A percentile compares a stretch with the other conserved stretches of the same genome.
These are phyloP conservation scores for Gavia stellata DNA, from an alignment of 2,113 vertebrate genomes.

Conservation along the genomic window DNA sequence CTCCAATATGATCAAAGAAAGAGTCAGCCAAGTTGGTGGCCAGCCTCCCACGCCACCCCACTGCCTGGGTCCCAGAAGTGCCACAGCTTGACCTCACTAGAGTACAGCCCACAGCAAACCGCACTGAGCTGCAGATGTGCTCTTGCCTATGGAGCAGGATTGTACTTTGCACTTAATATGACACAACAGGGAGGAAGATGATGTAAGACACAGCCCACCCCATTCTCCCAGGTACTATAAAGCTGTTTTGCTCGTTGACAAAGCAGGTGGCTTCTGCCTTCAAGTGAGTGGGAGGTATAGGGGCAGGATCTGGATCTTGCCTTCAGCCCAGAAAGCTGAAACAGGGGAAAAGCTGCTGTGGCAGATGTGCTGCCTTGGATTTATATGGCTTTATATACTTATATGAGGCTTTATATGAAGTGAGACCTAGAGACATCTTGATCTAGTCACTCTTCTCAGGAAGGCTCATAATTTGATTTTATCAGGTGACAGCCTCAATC, in stretches of 20 bases:
- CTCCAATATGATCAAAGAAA: background rate
- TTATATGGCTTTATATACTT: background rate
- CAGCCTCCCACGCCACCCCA: background rate
- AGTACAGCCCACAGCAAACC: background rate
- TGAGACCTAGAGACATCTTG: background rate
- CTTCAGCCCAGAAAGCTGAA: background rate
- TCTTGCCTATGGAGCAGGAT: background rate
- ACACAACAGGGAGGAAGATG: background rate
- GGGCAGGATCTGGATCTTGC: background rate
- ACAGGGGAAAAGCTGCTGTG: background rate
- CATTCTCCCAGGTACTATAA: background rate
- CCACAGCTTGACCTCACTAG: background rate
- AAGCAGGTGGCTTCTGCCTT: background rate
- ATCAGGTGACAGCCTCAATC: background rate
- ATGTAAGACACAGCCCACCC: background rate
- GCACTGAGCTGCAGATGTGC: background rate
- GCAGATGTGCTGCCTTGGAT: background rate
- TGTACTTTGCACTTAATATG: background rate
- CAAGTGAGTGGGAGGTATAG: background rate
- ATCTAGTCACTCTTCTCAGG: background rate
- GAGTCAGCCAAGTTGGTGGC: background rate
- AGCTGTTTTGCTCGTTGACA: background rate
- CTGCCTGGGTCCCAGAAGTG: rapidly evolving
- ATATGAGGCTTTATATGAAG: background rate
- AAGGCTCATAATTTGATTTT: background rate